phyloP scores from a whole-genome alignment of 2,797 vertebrate genomes.

The Orestias chungarensis region DNA sequence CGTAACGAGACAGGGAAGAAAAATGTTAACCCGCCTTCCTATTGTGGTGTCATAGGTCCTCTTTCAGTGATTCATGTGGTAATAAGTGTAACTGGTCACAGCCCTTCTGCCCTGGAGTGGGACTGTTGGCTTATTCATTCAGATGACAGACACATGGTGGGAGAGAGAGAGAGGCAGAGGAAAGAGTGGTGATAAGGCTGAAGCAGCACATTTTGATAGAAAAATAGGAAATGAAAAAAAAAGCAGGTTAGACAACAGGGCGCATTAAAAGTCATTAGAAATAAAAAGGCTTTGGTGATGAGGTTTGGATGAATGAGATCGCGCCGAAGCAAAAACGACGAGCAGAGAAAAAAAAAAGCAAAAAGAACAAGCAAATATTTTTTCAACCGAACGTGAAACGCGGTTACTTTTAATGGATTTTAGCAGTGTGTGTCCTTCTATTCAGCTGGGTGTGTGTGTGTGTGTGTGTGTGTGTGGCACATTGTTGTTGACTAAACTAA shows the following conservation, averaged over 20 bases:
- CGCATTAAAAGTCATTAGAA: slow-evolving; percentile 16
- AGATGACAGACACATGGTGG: slow-evolving; percentile 24
- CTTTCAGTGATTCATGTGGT: slow-evolving; percentile 45
- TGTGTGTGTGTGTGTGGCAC: background rate
- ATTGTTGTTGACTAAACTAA: slow-evolving; percentile 2
- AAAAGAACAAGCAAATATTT: slow-evolving; percentile 21
- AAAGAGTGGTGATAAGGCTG: slow-evolving; percentile 27
- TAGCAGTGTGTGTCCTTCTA: background rate
- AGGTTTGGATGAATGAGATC: slow-evolving; percentile 32
- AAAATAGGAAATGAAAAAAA: slow-evolving; percentile 60
- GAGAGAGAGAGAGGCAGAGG: background rate
- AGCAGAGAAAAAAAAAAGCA: background rate
- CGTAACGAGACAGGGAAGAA: slow-evolving; percentile 29
- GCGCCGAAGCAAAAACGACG: background rate
- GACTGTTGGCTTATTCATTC: slow-evolving; percentile 46
- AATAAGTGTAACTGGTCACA: slow-evolving; percentile 45
- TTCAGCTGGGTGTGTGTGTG: background rate
- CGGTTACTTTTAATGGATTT: slow-evolving; percentile 19
- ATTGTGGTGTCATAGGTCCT: slow-evolving; percentile 29
- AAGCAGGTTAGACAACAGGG: slow-evolving; percentile 28
- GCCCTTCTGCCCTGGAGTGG: slow-evolving; percentile 25
- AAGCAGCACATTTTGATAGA: slow-evolving; percentile 36
- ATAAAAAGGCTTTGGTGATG: slow-evolving; percentile 30
- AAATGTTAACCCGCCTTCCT: slow-evolving; percentile 32
- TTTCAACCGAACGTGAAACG: slow-evolving; percentile 21